phyloP scores from a whole-genome alignment of 1,140 invertebrate species.

The Thaumatotibia leucotreta region DNA sequence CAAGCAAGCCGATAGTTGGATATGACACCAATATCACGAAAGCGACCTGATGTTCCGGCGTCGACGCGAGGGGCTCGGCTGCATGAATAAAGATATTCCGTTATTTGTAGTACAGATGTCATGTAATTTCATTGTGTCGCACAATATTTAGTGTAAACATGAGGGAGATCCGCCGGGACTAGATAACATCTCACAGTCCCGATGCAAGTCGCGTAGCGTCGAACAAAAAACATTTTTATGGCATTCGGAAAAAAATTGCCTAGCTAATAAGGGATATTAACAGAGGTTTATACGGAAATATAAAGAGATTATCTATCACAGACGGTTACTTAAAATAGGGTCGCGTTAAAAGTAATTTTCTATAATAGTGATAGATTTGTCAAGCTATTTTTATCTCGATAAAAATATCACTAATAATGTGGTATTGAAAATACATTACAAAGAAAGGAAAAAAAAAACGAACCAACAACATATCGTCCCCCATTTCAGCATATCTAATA shows the following conservation, averaged over 20 bases:
- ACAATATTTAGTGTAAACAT: conserved; percentile 75
- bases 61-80: conserved; percentile 54
- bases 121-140: conserved; percentile 74
- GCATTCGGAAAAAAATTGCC: conserved; percentile 45
- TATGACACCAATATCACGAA: conserved; percentile 30
- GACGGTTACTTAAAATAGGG: conserved; percentile 11
- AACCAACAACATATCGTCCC: neutral
- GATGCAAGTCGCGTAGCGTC: conserved; percentile 37
- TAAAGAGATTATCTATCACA: conserved; percentile 57
- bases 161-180: conserved; percentile 49
- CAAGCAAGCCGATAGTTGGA: neutral
- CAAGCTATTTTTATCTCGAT: neutral
- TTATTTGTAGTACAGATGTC: conserved; percentile 76
- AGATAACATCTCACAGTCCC: conserved; percentile 67
- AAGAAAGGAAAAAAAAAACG: neutral
- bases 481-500: neutral
- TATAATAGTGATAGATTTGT: neutral
- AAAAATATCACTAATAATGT: neutral
- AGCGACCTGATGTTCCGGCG: conserved; percentile 58
- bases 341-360: neutral
- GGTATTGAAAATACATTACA: neutral
- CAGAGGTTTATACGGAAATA: conserved; percentile 48
- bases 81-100: conserved; percentile 76
- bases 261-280: conserved; percentile 55
- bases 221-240: conserved; percentile 62